These are phyloP conservation scores for Microplitis deprimator DNA, from an alignment of 2,888 invertebrate species.

Conservation along the genomic window DNA sequence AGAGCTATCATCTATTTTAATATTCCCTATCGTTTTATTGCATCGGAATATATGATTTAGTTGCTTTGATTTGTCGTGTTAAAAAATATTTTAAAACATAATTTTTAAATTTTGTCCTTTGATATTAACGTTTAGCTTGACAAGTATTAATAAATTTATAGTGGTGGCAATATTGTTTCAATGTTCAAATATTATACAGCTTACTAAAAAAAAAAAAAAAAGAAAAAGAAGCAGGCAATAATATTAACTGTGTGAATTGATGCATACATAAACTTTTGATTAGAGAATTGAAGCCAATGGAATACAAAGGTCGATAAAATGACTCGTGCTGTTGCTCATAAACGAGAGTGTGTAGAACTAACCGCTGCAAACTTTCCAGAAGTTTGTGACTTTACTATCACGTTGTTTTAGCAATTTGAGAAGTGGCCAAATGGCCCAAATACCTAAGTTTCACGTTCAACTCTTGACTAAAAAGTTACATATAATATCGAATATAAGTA, in stretches of 20 bases:
- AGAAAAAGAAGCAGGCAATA: neutral
- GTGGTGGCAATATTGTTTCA: neutral
- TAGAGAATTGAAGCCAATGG: conserved; percentile 26
- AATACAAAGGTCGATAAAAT: conserved; percentile 34
- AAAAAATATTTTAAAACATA: neutral
- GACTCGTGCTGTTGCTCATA: conserved; percentile 35
- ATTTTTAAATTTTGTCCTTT: neutral
- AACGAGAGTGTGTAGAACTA: conserved; percentile 36
- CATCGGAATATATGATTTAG: too few species aligned
- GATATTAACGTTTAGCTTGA: neutral
- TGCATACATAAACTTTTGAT: neutral
- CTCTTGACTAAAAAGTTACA: neutral
- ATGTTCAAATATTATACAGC: neutral
- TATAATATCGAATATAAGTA: neutral
- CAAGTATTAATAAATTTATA: neutral
- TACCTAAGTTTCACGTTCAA: neutral
- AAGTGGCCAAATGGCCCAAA: neutral
- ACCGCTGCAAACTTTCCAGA: conserved; percentile 36
- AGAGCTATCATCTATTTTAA: too few species aligned
- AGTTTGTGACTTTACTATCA: conserved; percentile 34
- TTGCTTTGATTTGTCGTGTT: too few species aligned
- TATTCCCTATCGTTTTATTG: too few species aligned
- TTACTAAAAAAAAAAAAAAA: neutral
- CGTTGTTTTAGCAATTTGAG: conserved; percentile 20
- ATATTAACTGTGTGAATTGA: neutral